Conservation (phyloP, 2,113 vertebrate species). For the Arizona elegans region DNA sequence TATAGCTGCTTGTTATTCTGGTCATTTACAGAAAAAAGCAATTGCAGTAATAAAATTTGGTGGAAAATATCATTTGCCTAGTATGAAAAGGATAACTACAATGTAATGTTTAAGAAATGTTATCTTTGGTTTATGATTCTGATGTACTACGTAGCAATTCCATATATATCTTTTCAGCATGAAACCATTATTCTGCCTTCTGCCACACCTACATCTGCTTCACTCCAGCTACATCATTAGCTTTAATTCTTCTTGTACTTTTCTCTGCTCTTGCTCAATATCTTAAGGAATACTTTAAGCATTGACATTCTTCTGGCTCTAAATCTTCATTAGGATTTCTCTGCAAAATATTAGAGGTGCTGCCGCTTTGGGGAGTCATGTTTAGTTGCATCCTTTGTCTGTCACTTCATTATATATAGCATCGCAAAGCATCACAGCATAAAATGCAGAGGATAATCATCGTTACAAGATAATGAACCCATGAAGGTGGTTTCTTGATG, state of each 20-base stretch:
- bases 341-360: not conserved
- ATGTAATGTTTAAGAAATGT: not conserved
- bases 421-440: not conserved
- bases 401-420: not conserved
- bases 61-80: not conserved
- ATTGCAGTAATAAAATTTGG: not conserved
- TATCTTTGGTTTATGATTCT: not conserved
- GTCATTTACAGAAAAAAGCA: not conserved
- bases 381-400: not conserved
- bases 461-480: not conserved
- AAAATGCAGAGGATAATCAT: not conserved
- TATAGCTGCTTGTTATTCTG: not conserved
- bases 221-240: not conserved
- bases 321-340: not conserved
- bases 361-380: not conserved
- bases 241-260: not conserved
- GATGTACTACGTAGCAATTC: not conserved
- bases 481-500: not conserved
- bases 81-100: not conserved
- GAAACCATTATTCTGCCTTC: not conserved
- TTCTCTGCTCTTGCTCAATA: not conserved
- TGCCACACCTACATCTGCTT: not conserved
- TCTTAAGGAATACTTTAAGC: not conserved
- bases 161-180: not conserved
- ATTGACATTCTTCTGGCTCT: not conserved